Percentiles rank a stretch among this genome's conserved stretches.
Conservation (phyloP, 2,888 invertebrate genomes). For the Ellobium chinense region DNA sequence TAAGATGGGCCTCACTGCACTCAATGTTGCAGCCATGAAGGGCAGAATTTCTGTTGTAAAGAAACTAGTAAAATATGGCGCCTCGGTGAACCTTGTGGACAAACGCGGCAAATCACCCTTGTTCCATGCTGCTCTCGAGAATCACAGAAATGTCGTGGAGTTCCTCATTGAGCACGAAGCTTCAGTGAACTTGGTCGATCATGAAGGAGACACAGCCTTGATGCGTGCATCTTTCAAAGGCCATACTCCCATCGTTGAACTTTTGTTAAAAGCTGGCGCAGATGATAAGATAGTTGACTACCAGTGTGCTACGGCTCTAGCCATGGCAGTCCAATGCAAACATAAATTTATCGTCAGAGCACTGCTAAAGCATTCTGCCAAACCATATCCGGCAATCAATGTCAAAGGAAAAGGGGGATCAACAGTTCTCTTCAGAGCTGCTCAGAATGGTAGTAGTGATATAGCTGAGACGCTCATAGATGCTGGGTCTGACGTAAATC, state of each 20-base stretch:
- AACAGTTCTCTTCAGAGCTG: constrained; percentile 15
- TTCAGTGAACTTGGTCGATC: neutral
- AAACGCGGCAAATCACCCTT: constrained; percentile 28
- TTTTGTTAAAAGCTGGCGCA: constrained; percentile 12
- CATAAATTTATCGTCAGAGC: constrained; percentile 4
- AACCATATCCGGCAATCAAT: constrained; percentile 17
- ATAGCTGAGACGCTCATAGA: constrained; percentile 23
- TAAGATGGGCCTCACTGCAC: constrained; percentile 23
- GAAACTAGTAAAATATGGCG: constrained; percentile 12
- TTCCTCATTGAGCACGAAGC: constrained; percentile 10
- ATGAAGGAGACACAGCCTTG: constrained; percentile 25
- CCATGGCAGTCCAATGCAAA: constrained; percentile 16
- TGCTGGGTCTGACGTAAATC: constrained; percentile 30
- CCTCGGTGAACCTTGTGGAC: constrained; percentile 13
- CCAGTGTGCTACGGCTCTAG: constrained; percentile 8
- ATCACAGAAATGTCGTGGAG: constrained; percentile 8
- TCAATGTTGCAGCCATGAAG: constrained; percentile 13
- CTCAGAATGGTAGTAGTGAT: neutral
- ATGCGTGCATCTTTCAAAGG: constrained; percentile 35
- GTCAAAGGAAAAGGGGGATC: constrained; percentile 1
- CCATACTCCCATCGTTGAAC: constrained; percentile 7
- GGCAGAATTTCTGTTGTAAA: neutral
- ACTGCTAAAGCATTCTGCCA: neutral
- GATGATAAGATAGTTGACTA: neutral
- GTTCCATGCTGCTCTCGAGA: constrained; percentile 7